Evolutionary conservation across 2,888 invertebrate genomes (phyloP).

Genomic region (Petrolisthes manimaculis): DNA sequence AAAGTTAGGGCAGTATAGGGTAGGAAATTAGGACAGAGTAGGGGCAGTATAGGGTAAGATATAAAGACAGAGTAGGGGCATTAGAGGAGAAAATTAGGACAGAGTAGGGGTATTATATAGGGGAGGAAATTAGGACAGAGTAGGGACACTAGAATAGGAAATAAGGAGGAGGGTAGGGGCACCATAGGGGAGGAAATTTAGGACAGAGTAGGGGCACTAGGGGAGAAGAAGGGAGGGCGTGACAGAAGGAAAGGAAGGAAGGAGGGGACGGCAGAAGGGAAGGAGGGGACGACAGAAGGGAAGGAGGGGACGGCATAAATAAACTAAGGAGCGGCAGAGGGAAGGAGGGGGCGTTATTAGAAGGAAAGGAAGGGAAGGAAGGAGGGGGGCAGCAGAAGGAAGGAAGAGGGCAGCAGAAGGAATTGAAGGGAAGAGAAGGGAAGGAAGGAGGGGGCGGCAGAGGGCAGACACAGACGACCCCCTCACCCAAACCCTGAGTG

Average conservation of each 20-base stretch:
- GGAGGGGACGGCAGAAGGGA: background rate
- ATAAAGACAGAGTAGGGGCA: background rate
- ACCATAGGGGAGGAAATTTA: background rate
- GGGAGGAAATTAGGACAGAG: background rate
- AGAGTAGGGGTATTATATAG: background rate
- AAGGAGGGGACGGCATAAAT: background rate
- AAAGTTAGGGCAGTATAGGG: background rate
- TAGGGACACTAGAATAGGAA: background rate
- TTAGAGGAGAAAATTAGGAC: background rate
- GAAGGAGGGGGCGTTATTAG: background rate
- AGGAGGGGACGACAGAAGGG: background rate
- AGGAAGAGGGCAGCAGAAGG: background rate
- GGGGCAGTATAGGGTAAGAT: background rate
- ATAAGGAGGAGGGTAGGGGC: background rate
- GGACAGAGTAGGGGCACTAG: background rate
- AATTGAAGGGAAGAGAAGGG: background rate
- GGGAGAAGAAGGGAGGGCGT: background rate
- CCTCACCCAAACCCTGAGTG: too few relatives aligned
- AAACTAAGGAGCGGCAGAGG: background rate
- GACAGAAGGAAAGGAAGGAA: background rate
- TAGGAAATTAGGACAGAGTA: background rate
- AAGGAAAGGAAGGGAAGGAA: background rate
- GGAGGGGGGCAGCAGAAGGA: background rate
- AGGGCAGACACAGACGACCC: background rate
- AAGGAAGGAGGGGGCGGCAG: background rate